Evolutionary conservation across 2,888 invertebrate genomes (phyloP), one percentile per base, ranked within the genome.

Genomic region (Stenolophus ochropezus): DNA sequence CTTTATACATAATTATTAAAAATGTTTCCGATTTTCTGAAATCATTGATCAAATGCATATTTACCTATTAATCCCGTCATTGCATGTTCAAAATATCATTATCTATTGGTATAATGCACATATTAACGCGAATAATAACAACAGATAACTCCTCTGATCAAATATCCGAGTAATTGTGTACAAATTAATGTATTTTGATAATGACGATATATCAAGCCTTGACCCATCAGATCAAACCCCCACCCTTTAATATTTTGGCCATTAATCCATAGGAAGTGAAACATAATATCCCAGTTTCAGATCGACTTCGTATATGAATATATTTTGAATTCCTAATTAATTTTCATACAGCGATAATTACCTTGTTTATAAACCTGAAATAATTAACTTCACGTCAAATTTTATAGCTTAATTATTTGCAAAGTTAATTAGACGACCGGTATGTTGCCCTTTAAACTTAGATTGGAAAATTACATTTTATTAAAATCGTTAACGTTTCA

Each of bases 361-460:
- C 23, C 14, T 14, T 61, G 61, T 61, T 61, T 61, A 61, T 61
- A 61, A 61, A 61, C 25, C 61, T 61, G 61, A 61, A 61, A 61
- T 61, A 61, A 61, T 61, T 61, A 61, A 23, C 61, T 25, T 11
- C 23, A 2, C 14, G 61, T 61, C 61, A 25, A 58, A 61, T 61
- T n/a, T 61, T 27, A 61, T 25, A 27, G 61, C 27, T 61, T 61
- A n/a, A n/a, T n/a, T n/a, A 61, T 61, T 25, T 61, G 4, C 14
- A 61, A 25, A 25, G 23, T 56, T 61, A 61, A 61, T 61, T 23
- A 61, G 27, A 23, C 11, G 25, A 8, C 21, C 61, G 14, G 11
- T 11, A 61, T 61, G 61, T 61, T 25, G 5, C 61, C 56, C 18
- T 5, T 21, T 56, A 56, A 2, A 61, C 25, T 61, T 23, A 61